A percentile compares a stretch with the other conserved stretches of the same genome.
Conservation (phyloP, 2,888 invertebrate genomes). For the Metopia argyrocephala region DNA sequence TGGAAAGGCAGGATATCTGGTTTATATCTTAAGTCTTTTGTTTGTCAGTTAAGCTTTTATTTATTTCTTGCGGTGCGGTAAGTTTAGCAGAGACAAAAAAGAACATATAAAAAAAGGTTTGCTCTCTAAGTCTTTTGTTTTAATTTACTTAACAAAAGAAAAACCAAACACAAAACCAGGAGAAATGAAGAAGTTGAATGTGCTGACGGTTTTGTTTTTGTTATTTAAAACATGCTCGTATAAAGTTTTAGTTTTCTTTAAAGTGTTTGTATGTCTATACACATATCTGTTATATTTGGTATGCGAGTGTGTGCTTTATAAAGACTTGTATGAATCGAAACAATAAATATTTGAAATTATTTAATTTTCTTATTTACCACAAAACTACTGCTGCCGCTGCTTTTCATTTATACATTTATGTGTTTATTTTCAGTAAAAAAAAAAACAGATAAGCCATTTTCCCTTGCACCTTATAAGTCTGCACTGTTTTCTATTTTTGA, state of each 20-base stretch:
- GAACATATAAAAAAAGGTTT: conserved; percentile 18
- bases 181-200: conserved; percentile 24
- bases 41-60: conserved; percentile 16
- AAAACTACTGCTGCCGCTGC: conserved; percentile 22
- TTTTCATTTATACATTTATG: conserved; percentile 25
- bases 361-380: conserved; percentile 48
- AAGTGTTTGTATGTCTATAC: background rate
- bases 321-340: conserved; percentile 39
- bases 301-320: background rate
- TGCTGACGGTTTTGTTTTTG: conserved; percentile 4
- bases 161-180: background rate
- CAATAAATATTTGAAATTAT: conserved; percentile 60
- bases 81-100: background rate
- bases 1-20: conserved; percentile 37
- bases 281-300: no score
- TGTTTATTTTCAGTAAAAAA: conserved; percentile 2
- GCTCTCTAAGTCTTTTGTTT: conserved; percentile 38
- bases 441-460: conserved; percentile 59
- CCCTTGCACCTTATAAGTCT: conserved; percentile 64
- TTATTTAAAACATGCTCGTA: conserved; percentile 29
- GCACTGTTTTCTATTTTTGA: conserved; percentile 15
- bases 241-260: conserved; percentile 17
- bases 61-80: background rate
- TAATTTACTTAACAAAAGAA: background rate
- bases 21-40: conserved; percentile 39